Percentiles rank a stretch among this genome's conserved stretches.
These are phyloP conservation scores for Cryptocephalus primarius DNA, from an alignment of 2,888 invertebrate genomes.

Conservation along the genomic window DNA sequence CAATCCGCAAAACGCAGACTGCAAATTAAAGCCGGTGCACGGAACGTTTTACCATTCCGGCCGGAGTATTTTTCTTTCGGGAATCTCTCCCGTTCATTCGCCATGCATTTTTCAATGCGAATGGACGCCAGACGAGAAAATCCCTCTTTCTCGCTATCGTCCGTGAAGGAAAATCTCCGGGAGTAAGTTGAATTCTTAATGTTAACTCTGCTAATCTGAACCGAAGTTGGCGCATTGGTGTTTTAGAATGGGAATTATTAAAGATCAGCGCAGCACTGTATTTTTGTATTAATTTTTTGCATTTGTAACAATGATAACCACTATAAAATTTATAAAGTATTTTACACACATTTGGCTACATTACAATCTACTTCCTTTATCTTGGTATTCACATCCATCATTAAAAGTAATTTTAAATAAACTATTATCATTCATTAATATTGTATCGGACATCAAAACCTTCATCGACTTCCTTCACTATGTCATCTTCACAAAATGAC, in stretches of 20 bases:
- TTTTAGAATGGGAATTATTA: constrained; percentile 12
- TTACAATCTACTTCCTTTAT: no score
- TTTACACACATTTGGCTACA: no score
- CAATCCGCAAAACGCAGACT: neutral
- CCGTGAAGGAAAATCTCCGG: constrained; percentile 5
- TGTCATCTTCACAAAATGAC: no score
- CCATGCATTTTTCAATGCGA: constrained; percentile 16
- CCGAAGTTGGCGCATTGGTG: constrained; percentile 20
- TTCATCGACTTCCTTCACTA: no score
- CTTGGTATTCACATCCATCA: no score
- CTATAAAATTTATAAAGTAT: no score
- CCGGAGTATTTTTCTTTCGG: constrained; percentile 10
- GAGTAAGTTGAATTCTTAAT: constrained; percentile 27
- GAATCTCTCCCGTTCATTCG: constrained; percentile 12
- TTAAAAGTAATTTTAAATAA: no score
- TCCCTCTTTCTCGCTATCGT: constrained; percentile 2
- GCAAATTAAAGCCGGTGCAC: constrained; percentile 8
- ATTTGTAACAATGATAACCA: no score
- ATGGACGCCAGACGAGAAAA: constrained; percentile 18
- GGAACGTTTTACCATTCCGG: neutral
- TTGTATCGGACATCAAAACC: no score
- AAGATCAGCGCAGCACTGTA: constrained; percentile 5
- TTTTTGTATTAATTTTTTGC: no score
- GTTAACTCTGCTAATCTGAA: constrained; percentile 27
- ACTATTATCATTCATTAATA: no score